Conservation (phyloP, 2,113 vertebrate genomes). For the Nothocercus julius region DNA sequence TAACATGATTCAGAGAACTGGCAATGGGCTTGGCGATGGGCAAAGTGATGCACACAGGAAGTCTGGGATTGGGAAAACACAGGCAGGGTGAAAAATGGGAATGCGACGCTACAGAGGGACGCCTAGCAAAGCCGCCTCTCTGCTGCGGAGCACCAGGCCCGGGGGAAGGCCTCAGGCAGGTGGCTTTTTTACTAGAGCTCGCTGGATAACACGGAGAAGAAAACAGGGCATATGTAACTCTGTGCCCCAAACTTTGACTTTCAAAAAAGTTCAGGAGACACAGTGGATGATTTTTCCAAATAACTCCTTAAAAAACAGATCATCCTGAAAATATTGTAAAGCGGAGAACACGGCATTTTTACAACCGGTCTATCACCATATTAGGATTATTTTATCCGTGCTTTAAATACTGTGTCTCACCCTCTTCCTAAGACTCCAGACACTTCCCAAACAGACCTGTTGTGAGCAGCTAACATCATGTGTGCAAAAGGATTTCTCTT, state of each 20-base stretch:
- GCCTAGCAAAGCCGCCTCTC: not conserved
- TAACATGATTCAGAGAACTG: not conserved
- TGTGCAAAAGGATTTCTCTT: not conserved
- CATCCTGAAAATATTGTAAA: not conserved
- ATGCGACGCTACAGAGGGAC: not conserved
- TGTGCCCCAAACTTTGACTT: not conserved
- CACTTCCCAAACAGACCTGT: not conserved
- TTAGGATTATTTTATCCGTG: not conserved
- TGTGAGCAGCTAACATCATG: not conserved
- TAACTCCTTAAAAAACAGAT: not conserved
- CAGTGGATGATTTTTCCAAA: not conserved
- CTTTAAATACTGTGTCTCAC: not conserved
- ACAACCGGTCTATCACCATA: not conserved
- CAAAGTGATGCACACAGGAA: not conserved
- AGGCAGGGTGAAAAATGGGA: not conserved
- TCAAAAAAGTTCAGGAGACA: not conserved
- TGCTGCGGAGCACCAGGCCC: not conserved
- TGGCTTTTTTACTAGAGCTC: not conserved
- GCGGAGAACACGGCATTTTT: not conserved
- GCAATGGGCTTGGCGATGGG: rapidly evolving
- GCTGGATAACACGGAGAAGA: not conserved
- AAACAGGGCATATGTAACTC: not conserved
- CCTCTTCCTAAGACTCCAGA: not conserved
- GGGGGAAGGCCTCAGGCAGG: not conserved
- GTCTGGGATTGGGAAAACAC: not conserved